Evolutionary conservation across 2,113 vertebrate species (phyloP).

Genomic region (Engystomops pustulosus): DNA sequence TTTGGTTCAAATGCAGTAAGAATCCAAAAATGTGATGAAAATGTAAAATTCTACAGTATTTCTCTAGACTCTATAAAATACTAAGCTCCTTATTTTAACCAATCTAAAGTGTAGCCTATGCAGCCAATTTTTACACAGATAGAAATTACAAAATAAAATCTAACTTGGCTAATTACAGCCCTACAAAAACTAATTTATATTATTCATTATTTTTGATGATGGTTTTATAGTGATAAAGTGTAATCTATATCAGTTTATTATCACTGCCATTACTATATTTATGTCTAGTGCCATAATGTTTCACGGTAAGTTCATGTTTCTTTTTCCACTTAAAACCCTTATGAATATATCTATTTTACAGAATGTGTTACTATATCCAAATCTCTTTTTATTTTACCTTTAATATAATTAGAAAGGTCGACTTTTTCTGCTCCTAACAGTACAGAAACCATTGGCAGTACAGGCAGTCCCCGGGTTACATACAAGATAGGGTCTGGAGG

Average conservation of each 20-base stretch:
- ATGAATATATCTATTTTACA: neutral
- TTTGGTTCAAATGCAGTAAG: no score
- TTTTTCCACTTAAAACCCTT: neutral
- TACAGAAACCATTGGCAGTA: neutral
- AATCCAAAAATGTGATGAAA: no score
- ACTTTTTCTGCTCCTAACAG: neutral
- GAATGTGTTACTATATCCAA: neutral
- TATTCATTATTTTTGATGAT: neutral
- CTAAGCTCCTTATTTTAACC: neutral
- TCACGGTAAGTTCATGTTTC: neutral
- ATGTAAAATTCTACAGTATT: no score
- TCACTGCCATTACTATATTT: neutral
- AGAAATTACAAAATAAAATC: neutral
- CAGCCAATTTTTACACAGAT: neutral
- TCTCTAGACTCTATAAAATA: neutral
- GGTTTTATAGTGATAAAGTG: neutral
- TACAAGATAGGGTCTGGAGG: no score
- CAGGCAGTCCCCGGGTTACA: no score
- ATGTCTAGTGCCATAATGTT: neutral
- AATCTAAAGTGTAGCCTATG: neutral
- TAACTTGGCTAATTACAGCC: neutral
- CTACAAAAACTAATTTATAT: neutral
- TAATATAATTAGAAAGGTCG: neutral
- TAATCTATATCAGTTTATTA: constrained; percentile 13
- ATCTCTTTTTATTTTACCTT: neutral